A percentile compares a stretch with the other conserved stretches of the same genome.
These are phyloP conservation scores for Molorchus minor DNA, from an alignment of 2,888 invertebrate species.

Conservation along the genomic window DNA sequence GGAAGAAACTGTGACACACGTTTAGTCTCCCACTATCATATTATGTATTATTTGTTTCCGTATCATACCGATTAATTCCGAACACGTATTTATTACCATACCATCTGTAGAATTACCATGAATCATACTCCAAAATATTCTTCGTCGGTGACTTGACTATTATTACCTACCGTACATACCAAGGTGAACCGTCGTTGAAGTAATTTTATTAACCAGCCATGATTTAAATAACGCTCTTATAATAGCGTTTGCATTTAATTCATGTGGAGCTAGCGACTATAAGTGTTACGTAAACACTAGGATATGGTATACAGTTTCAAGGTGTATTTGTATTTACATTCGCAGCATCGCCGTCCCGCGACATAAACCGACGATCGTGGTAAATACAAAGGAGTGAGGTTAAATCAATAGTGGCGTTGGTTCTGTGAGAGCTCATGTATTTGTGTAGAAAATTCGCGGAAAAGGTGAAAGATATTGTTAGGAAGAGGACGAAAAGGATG, in stretches of 20 bases:
- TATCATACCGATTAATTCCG: background rate
- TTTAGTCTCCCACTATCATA: background rate
- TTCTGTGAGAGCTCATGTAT: background rate
- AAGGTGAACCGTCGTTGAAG: background rate
- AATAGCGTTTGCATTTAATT: conserved; percentile 5
- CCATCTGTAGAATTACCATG: background rate
- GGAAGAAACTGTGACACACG: background rate
- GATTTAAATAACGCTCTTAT: too few relatives aligned
- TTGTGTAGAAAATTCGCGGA: background rate
- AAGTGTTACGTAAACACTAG: conserved; percentile 12
- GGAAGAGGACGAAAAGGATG: background rate
- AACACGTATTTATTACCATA: background rate
- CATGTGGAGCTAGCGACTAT: conserved; percentile 4
- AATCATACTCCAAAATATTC: background rate
- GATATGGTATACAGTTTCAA: conserved; percentile 13
- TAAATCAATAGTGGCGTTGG: background rate
- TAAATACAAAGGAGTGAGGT: background rate
- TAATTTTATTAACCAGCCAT: background rate
- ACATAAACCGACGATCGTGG: background rate
- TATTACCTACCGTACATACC: background rate
- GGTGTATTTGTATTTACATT: conserved; percentile 17
- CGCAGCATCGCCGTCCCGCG: background rate
- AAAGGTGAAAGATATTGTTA: background rate
- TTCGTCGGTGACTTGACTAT: background rate
- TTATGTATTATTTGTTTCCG: background rate